Percentiles rank a stretch among this genome's conserved stretches.
Conservation (phyloP, 2,888 invertebrate species). For the Lucinisca nassula region DNA sequence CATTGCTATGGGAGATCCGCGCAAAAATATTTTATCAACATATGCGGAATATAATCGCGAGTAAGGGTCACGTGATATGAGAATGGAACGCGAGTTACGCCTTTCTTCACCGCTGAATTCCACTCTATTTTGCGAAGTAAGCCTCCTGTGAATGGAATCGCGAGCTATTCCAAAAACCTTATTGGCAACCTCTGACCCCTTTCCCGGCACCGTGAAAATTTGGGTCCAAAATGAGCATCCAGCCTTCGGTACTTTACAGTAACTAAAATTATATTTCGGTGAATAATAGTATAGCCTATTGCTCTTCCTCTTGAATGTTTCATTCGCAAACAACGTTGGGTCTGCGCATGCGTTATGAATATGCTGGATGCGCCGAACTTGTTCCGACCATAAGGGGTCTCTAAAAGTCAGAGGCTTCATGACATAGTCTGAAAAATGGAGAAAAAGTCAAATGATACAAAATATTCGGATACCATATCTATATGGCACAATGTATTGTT, state of each 20-base stretch:
- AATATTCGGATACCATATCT: too few relatives aligned
- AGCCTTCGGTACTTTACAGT: slow-evolving; percentile 52
- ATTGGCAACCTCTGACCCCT: neutral
- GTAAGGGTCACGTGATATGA: slow-evolving; percentile 55
- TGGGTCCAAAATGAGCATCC: slow-evolving; percentile 52
- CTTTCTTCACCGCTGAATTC: neutral
- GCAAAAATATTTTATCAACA: slow-evolving; percentile 40
- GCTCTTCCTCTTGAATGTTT: neutral
- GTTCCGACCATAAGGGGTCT: too few relatives aligned
- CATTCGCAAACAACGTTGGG: neutral
- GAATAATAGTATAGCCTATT: neutral
- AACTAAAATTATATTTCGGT: slow-evolving; percentile 22
- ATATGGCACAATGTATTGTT: too few relatives aligned
- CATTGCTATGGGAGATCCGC: neutral
- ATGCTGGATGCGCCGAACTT: neutral
- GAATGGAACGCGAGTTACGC: neutral
- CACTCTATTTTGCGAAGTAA: neutral
- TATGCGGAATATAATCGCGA: slow-evolving; percentile 45
- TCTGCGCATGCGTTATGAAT: neutral
- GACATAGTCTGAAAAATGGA: too few relatives aligned
- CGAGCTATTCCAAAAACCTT: slow-evolving; percentile 7
- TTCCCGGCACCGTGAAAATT: slow-evolving; percentile 19
- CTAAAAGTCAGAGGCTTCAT: too few relatives aligned
- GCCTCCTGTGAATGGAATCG: neutral
- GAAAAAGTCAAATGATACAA: too few relatives aligned